Conservation (phyloP, 2,797 vertebrate species). For the Cyclopterus lumpus region DNA sequence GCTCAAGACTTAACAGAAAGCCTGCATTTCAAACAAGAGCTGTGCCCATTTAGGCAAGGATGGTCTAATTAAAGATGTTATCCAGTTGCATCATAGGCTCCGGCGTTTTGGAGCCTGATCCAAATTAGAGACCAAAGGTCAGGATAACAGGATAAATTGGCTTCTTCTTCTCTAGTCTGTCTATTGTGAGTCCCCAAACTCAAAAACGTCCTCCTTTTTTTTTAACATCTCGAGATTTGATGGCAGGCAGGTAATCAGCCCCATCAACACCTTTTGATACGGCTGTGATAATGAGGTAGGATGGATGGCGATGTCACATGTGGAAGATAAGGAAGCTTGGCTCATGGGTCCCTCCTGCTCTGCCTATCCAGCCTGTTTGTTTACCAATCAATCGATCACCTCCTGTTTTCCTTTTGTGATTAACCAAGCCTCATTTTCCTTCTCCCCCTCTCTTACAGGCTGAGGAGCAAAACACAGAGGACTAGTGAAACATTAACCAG, state of each 20-base stretch:
- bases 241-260: constrained; percentile 15
- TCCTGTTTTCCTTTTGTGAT: constrained; percentile 76
- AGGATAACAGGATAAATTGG: background rate
- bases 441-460: constrained; percentile 42
- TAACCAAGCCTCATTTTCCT: constrained; percentile 69
- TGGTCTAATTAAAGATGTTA: background rate
- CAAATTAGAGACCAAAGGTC: background rate
- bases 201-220: background rate
- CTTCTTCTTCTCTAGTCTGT: background rate
- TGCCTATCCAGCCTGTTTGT: constrained; percentile 73
- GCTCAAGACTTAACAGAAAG: background rate
- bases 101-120: background rate
- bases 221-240: constrained; percentile 13
- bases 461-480: constrained; percentile 52
- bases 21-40: background rate
- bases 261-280: constrained; percentile 39
- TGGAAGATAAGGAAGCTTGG: constrained; percentile 63
- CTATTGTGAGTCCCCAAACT: background rate
- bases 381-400: constrained; percentile 81
- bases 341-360: constrained; percentile 42
- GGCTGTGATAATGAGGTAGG: constrained; percentile 67
- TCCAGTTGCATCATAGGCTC: background rate
- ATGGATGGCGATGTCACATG: constrained; percentile 72
- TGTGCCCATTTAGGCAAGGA: background rate
- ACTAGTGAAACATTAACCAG: constrained; percentile 85